Evolutionary conservation across 2,113 vertebrate genomes (phyloP), one percentile per base, ranked within the genome.

Genomic region (Xyrauchen texanus): DNA sequence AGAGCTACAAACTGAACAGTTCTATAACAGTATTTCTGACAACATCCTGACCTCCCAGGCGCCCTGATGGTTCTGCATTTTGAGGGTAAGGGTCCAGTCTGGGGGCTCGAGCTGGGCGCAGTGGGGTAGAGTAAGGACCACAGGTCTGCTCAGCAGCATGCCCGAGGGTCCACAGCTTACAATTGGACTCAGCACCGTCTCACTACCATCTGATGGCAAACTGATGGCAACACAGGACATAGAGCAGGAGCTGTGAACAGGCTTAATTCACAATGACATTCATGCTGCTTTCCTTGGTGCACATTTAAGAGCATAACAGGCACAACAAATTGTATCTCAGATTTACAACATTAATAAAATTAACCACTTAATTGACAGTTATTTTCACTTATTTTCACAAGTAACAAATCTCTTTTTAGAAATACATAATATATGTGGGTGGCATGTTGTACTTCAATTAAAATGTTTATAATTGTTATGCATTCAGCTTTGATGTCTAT

Each of bases 161-260:
- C 96, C 95, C 0, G 96, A 97, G 8, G 97, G 98, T 4, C 98
- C 98, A 0, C 97, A 99, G 89, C 94, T 97, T 90, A 99, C 96
- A 0, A 94, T 93, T 0, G 98, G 98, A 87, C 96, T 98, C 79
- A 99, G 86, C 45, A 97, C 94, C 0, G 96, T 99, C 92, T 98
- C 97, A 3, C 94, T 96, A 82, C 96, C 97, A 88, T 99, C 97
- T 0, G 95, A 95, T 8, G 95, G 95, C 2, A 96, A 91, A 89
- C 98, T 99, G 87, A 13, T 34, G 21, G 21, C 1, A 34, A 34
- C 4, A 81, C 47, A 61, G 42, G 11, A 44, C 51, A 70, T 46
- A 65, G 5, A 70, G 4, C 51, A 80, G 82, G 46, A 55, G 52
- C 10, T 34, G 21, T 34, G 21, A 34, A 34, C 21, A 34, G 21